Evolutionary conservation across 2,888 invertebrate species (phyloP).

Genomic region (Pemphredon lugubris): DNA sequence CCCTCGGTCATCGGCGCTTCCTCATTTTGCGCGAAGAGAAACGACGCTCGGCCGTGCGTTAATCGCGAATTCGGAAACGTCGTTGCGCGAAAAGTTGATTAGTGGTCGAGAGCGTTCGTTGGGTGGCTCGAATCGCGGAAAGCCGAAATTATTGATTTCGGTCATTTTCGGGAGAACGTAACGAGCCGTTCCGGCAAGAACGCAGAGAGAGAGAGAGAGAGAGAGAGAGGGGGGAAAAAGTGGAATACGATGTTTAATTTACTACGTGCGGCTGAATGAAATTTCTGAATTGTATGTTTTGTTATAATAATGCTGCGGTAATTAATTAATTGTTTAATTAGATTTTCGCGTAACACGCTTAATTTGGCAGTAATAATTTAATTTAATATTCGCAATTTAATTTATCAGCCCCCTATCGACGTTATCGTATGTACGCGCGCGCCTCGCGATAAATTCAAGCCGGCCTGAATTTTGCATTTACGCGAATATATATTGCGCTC

Average conservation of each 20-base stretch:
- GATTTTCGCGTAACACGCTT: constrained; percentile 48
- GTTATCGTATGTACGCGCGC: neutral
- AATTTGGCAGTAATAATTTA: constrained; percentile 48
- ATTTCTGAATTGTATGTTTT: constrained; percentile 24
- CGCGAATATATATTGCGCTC: too few species aligned
- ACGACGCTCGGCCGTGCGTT: neutral
- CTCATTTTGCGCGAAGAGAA: neutral
- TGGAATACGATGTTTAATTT: constrained; percentile 32
- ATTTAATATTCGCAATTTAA: constrained; percentile 57
- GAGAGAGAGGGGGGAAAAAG: constrained; percentile 24
- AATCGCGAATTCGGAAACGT: constrained; percentile 16
- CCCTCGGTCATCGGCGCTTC: constrained; percentile 11
- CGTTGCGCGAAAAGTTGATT: constrained; percentile 1
- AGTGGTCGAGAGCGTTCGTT: neutral
- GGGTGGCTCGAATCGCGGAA: neutral
- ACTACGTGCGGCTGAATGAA: constrained; percentile 1
- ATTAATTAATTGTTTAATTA: constrained; percentile 55
- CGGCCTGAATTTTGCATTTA: neutral
- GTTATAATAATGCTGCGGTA: constrained; percentile 11
- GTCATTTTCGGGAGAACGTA: neutral
- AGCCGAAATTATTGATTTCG: constrained; percentile 5
- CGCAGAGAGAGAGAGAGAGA: neutral
- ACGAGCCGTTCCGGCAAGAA: neutral
- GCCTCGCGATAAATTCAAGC: constrained; percentile 19
- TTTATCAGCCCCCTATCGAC: constrained; percentile 23